phyloP scores from a whole-genome alignment of 2,113 vertebrate species.

The Romanogobio albipinnatus region DNA sequence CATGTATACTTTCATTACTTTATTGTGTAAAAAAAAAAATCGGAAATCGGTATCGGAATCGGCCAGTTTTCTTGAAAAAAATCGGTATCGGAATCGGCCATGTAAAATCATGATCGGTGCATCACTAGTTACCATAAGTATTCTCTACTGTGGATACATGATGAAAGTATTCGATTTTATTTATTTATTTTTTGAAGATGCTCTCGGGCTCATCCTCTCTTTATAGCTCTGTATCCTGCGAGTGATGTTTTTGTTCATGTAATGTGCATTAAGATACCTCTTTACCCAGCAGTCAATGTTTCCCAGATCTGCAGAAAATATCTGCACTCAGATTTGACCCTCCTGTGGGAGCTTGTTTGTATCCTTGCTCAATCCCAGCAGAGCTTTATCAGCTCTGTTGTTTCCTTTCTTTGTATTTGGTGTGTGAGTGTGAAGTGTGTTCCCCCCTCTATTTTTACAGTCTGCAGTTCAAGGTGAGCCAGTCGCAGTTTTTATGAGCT shows the following conservation, averaged over 20 bases:
- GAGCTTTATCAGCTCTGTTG: constrained; percentile 9
- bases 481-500: constrained; percentile 13
- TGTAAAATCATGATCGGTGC: too few relatives aligned
- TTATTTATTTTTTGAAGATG: background rate
- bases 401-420: constrained; percentile 18
- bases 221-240: constrained; percentile 14
- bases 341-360: constrained; percentile 31
- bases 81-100: too few relatives aligned
- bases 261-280: background rate
- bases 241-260: background rate
- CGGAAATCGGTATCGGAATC: too few relatives aligned
- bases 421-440: constrained; percentile 1
- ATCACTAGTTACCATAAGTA: background rate
- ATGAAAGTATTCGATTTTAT: background rate
- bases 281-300: constrained; percentile 7
- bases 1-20: too few relatives aligned
- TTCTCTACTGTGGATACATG: background rate
- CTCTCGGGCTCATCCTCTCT: background rate
- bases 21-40: too few relatives aligned
- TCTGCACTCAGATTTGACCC: constrained; percentile 1
- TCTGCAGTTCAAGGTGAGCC: constrained; percentile 14
- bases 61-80: too few relatives aligned
- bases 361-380: background rate
- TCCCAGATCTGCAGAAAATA: constrained; percentile 35
- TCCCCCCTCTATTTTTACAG: background rate